These are phyloP conservation scores for Thecophora atra DNA, from an alignment of 2,888 invertebrate genomes.

Conservation along the genomic window DNA sequence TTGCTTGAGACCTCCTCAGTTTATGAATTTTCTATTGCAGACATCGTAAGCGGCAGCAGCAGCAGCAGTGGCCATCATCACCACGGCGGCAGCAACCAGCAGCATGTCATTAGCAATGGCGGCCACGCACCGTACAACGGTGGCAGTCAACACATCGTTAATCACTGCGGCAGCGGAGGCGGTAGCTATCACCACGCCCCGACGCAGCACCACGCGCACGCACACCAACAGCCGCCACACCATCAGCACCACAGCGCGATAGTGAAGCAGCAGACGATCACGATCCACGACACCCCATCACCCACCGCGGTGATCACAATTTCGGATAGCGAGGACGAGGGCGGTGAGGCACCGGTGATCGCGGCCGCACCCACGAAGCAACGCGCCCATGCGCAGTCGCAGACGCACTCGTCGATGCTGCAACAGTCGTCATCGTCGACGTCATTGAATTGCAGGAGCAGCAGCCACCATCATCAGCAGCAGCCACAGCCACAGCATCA, in stretches of 20 bases:
- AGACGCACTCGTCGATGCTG: constrained; percentile 60
- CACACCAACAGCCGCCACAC: constrained; percentile 45
- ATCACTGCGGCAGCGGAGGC: constrained; percentile 51
- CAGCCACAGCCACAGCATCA: constrained; percentile 66
- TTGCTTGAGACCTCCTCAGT: not conserved
- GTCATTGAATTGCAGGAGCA: constrained; percentile 54
- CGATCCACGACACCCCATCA: constrained; percentile 94
- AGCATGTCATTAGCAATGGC: constrained; percentile 51
- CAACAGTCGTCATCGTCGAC: constrained; percentile 56
- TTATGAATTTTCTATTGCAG: constrained; percentile 43
- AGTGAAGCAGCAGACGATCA: constrained; percentile 80
- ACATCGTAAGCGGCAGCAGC: constrained; percentile 51
- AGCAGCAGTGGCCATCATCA: constrained; percentile 54
- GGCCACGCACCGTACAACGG: constrained; percentile 48
- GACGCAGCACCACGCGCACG: constrained; percentile 48
- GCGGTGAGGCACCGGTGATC: constrained; percentile 61
- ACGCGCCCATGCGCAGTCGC: constrained; percentile 63
- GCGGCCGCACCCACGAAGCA: constrained; percentile 56
- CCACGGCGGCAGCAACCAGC: constrained; percentile 52
- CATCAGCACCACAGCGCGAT: constrained; percentile 51
- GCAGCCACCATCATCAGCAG: constrained; percentile 47
- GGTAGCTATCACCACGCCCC: constrained; percentile 49
- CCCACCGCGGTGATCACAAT: constrained; percentile 96
- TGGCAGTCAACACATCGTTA: constrained; percentile 55
- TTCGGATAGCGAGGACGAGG: constrained; percentile 93